phyloP scores from a whole-genome alignment of 2,888 invertebrate species.

The Xestia sexstrigata region DNA sequence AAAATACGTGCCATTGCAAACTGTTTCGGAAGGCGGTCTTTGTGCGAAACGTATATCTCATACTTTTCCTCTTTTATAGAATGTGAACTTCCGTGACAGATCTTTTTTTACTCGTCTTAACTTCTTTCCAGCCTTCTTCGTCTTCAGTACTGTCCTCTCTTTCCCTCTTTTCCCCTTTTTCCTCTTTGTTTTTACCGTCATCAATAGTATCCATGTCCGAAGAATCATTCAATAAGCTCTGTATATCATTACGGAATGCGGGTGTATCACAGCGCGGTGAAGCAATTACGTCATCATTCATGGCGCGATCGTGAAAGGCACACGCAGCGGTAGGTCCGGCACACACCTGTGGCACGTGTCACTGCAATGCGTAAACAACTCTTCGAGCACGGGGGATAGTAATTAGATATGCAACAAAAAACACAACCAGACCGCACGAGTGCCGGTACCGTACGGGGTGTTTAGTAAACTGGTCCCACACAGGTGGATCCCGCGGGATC shows the following conservation, averaged over 20 bases:
- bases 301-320: no score
- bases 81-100: not conserved
- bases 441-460: no score
- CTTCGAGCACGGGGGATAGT: not conserved
- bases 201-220: constrained; percentile 1
- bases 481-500: no score
- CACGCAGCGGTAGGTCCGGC: no score
- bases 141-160: constrained; percentile 7
- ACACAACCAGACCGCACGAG: constrained; percentile 8
- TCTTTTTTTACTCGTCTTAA: not conserved
- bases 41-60: constrained; percentile 3
- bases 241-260: no score
- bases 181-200: not conserved
- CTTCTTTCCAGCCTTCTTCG: constrained; percentile 6
- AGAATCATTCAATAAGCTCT: no score
- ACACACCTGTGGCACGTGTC: no score
- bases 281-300: no score
- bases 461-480: no score
- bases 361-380: no score
- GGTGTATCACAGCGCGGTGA: not conserved
- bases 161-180: constrained; percentile 5
- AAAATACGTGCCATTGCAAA: no score
- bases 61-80: not conserved
- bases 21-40: constrained; percentile 15
- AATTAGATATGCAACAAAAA: no score